Percentiles rank a stretch among this genome's conserved stretches.
These are phyloP conservation scores for Cotesia vestalis DNA, from an alignment of 1,140 invertebrate species.

Conservation along the genomic window DNA sequence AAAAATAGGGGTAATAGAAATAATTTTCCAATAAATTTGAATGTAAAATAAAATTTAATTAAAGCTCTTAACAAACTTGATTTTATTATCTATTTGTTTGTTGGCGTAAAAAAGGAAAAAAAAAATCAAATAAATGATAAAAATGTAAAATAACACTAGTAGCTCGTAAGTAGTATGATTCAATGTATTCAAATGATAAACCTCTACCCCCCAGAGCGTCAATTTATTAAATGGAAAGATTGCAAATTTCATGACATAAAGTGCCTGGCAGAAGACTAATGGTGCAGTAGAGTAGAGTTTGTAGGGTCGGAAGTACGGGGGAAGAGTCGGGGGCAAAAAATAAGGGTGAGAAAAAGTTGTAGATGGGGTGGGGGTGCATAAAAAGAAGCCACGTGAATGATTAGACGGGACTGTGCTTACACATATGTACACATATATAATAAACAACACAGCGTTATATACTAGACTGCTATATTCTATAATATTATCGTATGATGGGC, in stretches of 20 bases:
- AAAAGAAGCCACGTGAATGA: constrained; percentile 63
- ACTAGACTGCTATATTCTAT: neutral
- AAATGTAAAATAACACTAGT: neutral
- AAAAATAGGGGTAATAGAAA: too few species aligned
- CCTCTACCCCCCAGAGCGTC: constrained; percentile 50
- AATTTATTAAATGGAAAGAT: constrained; percentile 68
- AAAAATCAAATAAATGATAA: neutral
- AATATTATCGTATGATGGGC: constrained; percentile 32
- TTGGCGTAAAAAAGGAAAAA: neutral
- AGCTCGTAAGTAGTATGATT: constrained; percentile 31
- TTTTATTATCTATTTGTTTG: neutral
- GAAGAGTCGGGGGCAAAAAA: constrained; percentile 26
- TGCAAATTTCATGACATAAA: constrained; percentile 67
- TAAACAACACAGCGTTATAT: neutral
- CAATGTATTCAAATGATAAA: constrained; percentile 64
- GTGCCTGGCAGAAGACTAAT: constrained; percentile 64
- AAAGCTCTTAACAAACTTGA: neutral
- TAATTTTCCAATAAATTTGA: too few species aligned
- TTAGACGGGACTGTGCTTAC: constrained; percentile 49
- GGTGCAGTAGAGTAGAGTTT: constrained; percentile 42
- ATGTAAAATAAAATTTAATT: too few species aligned
- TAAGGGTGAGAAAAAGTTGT: constrained; percentile 37
- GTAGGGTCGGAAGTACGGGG: constrained; percentile 1
- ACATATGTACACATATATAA: constrained; percentile 24
- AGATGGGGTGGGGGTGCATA: constrained; percentile 45